Evolutionary conservation across 2,888 invertebrate genomes (phyloP), one percentile per base, ranked within the genome.

Genomic region (Thymelicus lineola): DNA sequence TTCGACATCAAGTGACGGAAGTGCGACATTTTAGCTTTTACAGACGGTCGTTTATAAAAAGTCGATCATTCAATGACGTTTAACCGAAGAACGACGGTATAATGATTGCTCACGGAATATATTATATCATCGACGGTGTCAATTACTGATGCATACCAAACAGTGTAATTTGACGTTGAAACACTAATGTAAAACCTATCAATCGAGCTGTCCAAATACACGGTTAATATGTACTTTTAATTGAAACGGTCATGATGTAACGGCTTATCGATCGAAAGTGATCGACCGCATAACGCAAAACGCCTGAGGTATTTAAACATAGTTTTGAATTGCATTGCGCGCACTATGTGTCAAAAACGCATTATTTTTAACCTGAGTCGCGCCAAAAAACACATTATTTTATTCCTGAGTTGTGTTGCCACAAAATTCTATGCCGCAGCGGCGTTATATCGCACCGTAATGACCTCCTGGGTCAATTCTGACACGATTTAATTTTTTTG

Each of bases 41-140:
- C 6, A 0, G 9, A 28, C 35, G 36, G 46, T 58, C 36, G 45
- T 15, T 53, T 60, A 42, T 15, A 67, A 36, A 50, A 15, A 20
- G 66, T 66, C 53, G 15, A 55, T 67, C 15, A 61, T 35, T 59
- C 59, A 66, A 53, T 53, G 67, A 61, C 68, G 55, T 45, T 55
- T 48, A 62, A 61, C 55, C 28, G n/a, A 12, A 15, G 57, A n/a
- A 14, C 55, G 67, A 61, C 68, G 57, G 17, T 46, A 67, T 68
- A 68, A 68, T 68, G 62, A 62, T 46, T 46, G 68, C 17, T 62
- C 17, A 35, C 38, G 62, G 38, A 57, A 68, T 68, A 62, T 62
- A 68, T 68, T 55, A 68, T 62, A 68, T 68, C 61, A 61, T 46
- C 15, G 35, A 46, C 9, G 17, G 46, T 62, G 62, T 68, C 68